Base-by-base conservation (phyloP, 1,140 invertebrate species). In the Drosophila persimilis region DNA sequence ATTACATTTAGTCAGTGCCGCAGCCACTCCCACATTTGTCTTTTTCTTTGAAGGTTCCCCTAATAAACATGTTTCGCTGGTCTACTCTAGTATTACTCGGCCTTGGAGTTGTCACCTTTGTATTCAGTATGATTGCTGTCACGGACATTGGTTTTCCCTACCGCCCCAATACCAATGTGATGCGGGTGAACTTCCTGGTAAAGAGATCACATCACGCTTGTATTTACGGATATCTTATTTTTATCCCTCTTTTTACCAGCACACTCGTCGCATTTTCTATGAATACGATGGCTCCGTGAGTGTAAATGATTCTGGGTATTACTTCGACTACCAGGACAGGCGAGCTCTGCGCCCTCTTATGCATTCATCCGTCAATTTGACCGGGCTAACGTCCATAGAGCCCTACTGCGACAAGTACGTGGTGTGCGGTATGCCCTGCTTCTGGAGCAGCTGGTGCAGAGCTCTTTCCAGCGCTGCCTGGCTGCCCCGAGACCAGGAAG, bases 121-220 rank as follows among this genome's bases (percentile, higher is more conserved):
- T 29, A 6, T 57, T 77, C 9, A 31, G 59, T 15, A 58, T 90
- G 31, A 93, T 95, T 50, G 92, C 92, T 13, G 80, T 94, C 2
- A 80, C 95, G 9, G 31, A 94, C 3, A 78, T 96, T 29, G 95
- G 96, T 35, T 96, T 96, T 91, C 95, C 96, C 1, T 97, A 95
- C 81, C 94, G 94, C 52, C 93, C 93, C 2, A 93, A 94, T 47
- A 93, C 94, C 11, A 93, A 94, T 26, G 94, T 94, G 2, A 93
- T 95, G 90, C 90, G 95, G 55, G 94, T 95, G 69, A 94, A 95
- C 92, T 92, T 96, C 61, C 89, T 93, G 74, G 95, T 95, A 31
- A 1, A 8, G 29, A 2, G 29, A 31, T 3, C 8, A 17, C 1
- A 29, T 7, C 7, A 2, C 6, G 6, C 26, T 6, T 1, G 26